These are phyloP conservation scores for Alviniconcha marisindica DNA, from an alignment of 1,140 invertebrate species.

Conservation along the genomic window DNA sequence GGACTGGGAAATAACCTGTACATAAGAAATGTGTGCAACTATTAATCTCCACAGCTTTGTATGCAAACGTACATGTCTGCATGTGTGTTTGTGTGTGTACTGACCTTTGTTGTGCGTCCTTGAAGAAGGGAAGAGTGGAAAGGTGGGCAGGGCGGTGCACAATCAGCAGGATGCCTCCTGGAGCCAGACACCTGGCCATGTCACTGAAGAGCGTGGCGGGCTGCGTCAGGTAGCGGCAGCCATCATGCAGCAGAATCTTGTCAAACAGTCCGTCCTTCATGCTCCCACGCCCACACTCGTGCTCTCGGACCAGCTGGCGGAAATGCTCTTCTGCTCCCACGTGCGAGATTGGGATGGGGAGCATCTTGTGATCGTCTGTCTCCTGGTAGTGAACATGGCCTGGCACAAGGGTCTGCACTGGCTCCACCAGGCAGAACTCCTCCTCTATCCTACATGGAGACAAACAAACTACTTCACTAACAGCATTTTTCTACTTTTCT, in stretches of 20 bases:
- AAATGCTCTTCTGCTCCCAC: conserved; percentile 73
- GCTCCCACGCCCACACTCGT: conserved; percentile 30
- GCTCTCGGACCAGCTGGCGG: conserved; percentile 49
- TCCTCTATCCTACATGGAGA: conserved; percentile 52
- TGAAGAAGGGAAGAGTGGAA: conserved; percentile 66
- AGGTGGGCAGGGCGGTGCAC: conserved; percentile 65
- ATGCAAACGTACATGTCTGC: no score
- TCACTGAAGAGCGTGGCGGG: conserved; percentile 64
- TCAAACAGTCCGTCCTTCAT: conserved; percentile 51
- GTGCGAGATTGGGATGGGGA: conserved; percentile 67
- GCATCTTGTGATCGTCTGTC: conserved; percentile 60
- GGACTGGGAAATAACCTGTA: no score
- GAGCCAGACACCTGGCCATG: conserved; percentile 57
- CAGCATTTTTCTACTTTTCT: no score
- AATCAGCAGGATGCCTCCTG: conserved; percentile 65
- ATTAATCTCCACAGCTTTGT: no score
- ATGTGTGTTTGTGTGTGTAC: no score
- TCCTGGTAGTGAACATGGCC: conserved; percentile 70
- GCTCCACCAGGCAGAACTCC: conserved; percentile 71
- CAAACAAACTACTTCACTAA: no score
- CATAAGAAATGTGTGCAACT: no score
- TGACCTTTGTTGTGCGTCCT: conserved; percentile 59
- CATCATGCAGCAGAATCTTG: conserved; percentile 68
- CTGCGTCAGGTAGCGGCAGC: conserved; percentile 64
- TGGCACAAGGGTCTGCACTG: conserved; percentile 66